Percentiles rank a stretch among this genome's conserved stretches.
Evolutionary conservation across 2,113 vertebrate genomes (phyloP).

Genomic region (Chaetodon auriga): DNA sequence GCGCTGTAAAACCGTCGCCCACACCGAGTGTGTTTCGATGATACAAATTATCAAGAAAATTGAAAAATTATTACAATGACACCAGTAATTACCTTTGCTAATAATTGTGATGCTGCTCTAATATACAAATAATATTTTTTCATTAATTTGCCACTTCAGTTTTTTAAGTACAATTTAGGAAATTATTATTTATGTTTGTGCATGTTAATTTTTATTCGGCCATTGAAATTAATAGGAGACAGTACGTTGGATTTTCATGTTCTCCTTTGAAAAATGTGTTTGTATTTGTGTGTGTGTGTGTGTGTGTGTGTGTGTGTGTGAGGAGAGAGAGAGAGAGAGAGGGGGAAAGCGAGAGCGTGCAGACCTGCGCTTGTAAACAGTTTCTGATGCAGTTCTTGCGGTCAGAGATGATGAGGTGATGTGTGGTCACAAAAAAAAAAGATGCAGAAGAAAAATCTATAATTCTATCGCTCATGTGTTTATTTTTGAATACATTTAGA

Average conservation of each 20-base stretch:
- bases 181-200: slow-evolving; percentile 29
- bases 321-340: background rate
- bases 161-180: slow-evolving; percentile 28
- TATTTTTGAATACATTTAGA: background rate
- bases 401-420: background rate
- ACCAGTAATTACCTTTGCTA: slow-evolving; percentile 33
- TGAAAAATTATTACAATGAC: slow-evolving; percentile 15
- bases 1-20: slow-evolving; percentile 7
- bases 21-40: slow-evolving; percentile 38
- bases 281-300: background rate
- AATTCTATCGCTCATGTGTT: background rate
- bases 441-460: background rate
- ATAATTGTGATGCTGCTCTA: slow-evolving; percentile 25
- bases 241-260: background rate
- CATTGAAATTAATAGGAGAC: slow-evolving; percentile 8
- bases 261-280: background rate
- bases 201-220: slow-evolving; percentile 27
- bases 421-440: background rate
- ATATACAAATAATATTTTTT: slow-evolving; percentile 33
- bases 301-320: slow-evolving; percentile 2
- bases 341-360: background rate
- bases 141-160: slow-evolving; percentile 22
- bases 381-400: slow-evolving; percentile 1
- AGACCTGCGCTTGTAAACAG: slow-evolving; percentile 17
- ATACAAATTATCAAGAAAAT: slow-evolving; percentile 42